phyloP scores from a whole-genome alignment of 2,888 invertebrate genomes.

The Volucella zonaria region DNA sequence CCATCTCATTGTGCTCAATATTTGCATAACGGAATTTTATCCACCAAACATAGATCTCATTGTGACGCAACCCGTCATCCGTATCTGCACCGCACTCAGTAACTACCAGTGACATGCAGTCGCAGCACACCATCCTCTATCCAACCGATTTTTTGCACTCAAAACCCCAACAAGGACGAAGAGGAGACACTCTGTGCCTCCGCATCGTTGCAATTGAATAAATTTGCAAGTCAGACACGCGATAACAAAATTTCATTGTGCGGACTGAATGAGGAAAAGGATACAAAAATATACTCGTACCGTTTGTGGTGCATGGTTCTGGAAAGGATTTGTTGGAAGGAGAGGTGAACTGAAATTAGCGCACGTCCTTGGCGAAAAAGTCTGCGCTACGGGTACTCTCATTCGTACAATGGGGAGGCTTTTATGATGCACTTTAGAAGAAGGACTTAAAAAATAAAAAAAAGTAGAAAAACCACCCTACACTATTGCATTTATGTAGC shows the following conservation, averaged over 20 bases:
- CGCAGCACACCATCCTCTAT: neutral
- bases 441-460: neutral
- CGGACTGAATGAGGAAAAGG: slow-evolving; percentile 67
- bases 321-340: too few species aligned
- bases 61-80: slow-evolving; percentile 69
- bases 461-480: neutral
- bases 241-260: slow-evolving; percentile 64
- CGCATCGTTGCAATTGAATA: slow-evolving; percentile 59
- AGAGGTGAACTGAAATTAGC: slow-evolving; percentile 59
- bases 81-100: slow-evolving; percentile 55
- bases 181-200: neutral
- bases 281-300: slow-evolving; percentile 41
- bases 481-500: slow-evolving; percentile 39
- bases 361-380: slow-evolving; percentile 63
- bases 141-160: neutral
- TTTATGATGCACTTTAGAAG: slow-evolving; percentile 23
- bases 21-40: slow-evolving; percentile 59
- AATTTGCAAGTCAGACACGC: slow-evolving; percentile 72
- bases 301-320: neutral
- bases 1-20: slow-evolving; percentile 55
- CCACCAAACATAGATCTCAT: slow-evolving; percentile 46
- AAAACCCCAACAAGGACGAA: too few species aligned
- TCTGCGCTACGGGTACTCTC: neutral
- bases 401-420: neutral
- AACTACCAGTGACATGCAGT: slow-evolving; percentile 56